phyloP scores from a whole-genome alignment of 2,888 invertebrate species.

The Drosophila nr. medialis region DNA sequence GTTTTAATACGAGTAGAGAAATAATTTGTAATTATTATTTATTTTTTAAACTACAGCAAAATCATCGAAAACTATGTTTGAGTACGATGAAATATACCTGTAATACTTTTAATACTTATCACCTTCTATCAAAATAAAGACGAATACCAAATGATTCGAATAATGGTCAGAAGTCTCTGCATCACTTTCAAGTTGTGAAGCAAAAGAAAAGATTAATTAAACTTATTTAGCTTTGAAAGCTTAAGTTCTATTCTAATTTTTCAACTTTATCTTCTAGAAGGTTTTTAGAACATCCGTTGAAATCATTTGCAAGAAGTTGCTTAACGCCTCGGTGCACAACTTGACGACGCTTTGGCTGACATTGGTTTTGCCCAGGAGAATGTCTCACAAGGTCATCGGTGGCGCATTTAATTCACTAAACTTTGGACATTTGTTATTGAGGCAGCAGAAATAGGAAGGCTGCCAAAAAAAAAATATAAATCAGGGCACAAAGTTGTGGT shows the following conservation, averaged over 20 bases:
- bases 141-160: background rate
- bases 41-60: background rate
- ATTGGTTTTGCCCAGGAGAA: constrained; percentile 36
- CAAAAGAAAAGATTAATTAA: constrained; percentile 22
- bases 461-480: background rate
- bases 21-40: background rate
- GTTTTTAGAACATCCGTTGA: constrained; percentile 15
- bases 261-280: constrained; percentile 6
- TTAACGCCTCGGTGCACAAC: constrained; percentile 16
- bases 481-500: constrained; percentile 37
- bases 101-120: background rate
- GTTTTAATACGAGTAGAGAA: background rate
- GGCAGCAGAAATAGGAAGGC: constrained; percentile 7
- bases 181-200: background rate
- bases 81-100: background rate
- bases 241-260: constrained; percentile 1
- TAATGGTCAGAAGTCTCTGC: background rate
- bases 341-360: constrained; percentile 34
- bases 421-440: constrained; percentile 69
- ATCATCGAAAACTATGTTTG: background rate
- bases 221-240: constrained; percentile 21
- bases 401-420: constrained; percentile 73
- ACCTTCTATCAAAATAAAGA: background rate
- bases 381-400: constrained; percentile 40
- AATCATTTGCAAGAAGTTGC: constrained; percentile 39